Conservation (phyloP, 2,797 vertebrate species). For the Cyprinella venusta region DNA sequence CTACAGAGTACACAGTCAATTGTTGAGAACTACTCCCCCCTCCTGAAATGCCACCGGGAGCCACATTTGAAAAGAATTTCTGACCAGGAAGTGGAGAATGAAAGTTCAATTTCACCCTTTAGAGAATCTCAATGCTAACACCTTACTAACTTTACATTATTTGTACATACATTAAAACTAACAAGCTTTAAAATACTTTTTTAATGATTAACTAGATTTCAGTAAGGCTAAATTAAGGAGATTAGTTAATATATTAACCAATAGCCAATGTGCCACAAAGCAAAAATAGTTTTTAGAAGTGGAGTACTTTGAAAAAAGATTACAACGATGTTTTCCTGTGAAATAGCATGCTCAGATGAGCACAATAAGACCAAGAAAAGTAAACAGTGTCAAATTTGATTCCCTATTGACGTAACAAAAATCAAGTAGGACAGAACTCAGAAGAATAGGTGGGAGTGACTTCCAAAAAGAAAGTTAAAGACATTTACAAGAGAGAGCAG, state of each 20-base stretch:
- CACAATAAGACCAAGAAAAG: not conserved
- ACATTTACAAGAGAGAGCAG: conserved; percentile 10
- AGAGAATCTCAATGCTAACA: not conserved
- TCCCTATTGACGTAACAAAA: not conserved
- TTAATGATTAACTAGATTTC: no score
- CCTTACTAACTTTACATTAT: not conserved
- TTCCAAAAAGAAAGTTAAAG: conserved; percentile 25
- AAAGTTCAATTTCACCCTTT: not conserved
- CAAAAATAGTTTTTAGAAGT: not conserved
- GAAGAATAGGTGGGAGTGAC: conserved; percentile 1
- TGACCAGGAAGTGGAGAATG: not conserved
- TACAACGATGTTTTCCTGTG: not conserved
- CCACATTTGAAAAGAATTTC: not conserved
- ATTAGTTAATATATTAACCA: not conserved
- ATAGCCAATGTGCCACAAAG: not conserved
- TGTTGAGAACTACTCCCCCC: not conserved
- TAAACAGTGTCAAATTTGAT: not conserved
- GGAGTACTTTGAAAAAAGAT: not conserved
- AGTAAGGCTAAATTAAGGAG: not conserved
- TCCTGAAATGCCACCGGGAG: not conserved
- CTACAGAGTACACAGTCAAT: not conserved
- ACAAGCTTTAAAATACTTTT: no score
- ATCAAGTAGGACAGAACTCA: conserved; percentile 8
- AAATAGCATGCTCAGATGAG: not conserved
- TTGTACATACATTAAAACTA: not conserved